phyloP scores from a whole-genome alignment of 2,113 vertebrate genomes.

The Cranoglanis bouderius region DNA sequence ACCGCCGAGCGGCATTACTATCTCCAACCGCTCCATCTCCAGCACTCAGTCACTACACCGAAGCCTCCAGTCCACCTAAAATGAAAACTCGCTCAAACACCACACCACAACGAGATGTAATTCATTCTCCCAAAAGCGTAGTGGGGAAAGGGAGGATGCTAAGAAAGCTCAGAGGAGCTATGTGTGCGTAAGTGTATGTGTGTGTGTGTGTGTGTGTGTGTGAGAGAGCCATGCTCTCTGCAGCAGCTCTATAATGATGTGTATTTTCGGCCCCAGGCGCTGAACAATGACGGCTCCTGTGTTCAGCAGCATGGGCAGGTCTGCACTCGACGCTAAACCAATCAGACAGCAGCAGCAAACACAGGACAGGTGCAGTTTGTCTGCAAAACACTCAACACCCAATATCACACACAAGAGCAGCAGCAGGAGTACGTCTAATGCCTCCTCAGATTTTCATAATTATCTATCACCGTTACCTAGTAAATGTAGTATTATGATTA shows the following conservation, averaged over 20 bases:
- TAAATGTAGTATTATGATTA: constrained; percentile 6
- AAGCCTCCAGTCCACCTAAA: background rate
- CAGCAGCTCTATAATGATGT: constrained; percentile 63
- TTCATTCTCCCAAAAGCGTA: constrained; percentile 20
- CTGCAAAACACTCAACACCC: constrained; percentile 46
- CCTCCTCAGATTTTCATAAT: background rate
- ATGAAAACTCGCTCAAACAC: constrained; percentile 5
- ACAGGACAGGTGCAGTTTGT: constrained; percentile 56
- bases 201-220: constrained; percentile 33
- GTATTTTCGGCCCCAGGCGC: constrained; percentile 67
- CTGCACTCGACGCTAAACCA: constrained; percentile 67
- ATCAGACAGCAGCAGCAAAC: constrained; percentile 63
- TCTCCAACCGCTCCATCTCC: background rate
- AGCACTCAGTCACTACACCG: background rate
- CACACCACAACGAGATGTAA: background rate
- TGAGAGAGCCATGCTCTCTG: constrained; percentile 47
- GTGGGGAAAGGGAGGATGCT: background rate
- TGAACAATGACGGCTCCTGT: constrained; percentile 67
- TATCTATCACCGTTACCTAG: background rate
- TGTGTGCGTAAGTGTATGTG: constrained; percentile 16
- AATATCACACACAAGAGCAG: constrained; percentile 44
- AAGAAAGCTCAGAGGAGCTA: constrained; percentile 26
- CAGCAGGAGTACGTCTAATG: constrained; percentile 49
- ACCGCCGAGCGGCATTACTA: constrained; percentile 3
- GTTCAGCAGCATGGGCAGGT: constrained; percentile 61